Conservation (phyloP, 2,113 vertebrate genomes). For the Chloropsis hardwickii region DNA sequence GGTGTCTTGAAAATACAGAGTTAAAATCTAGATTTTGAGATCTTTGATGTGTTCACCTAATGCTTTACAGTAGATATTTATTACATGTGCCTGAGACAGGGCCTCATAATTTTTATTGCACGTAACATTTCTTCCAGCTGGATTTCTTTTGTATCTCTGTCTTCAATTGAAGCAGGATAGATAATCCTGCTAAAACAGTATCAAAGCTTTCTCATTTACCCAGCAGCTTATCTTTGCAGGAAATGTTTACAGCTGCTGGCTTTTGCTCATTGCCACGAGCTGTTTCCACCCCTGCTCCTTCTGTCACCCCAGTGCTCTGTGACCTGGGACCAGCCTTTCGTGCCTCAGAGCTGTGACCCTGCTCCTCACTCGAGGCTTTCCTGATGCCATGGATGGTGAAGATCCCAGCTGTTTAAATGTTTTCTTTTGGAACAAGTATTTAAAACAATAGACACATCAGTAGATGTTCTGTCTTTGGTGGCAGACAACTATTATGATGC, state of each 20-base stretch:
- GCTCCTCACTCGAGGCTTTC: neutral
- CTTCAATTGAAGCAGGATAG: neutral
- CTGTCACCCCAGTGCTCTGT: neutral
- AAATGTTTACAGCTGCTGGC: neutral
- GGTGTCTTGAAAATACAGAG: neutral
- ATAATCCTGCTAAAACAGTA: neutral
- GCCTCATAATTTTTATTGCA: neutral
- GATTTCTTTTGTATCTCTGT: neutral
- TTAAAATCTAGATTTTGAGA: neutral
- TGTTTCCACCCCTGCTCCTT: neutral
- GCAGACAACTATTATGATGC: neutral
- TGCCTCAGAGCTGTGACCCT: neutral
- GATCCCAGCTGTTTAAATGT: neutral
- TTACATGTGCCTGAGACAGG: neutral
- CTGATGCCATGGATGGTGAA: neutral
- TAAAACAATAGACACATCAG: neutral
- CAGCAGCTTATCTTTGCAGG: neutral
- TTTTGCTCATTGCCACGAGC: neutral
- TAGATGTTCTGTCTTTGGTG: neutral
- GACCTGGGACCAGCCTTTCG: neutral
- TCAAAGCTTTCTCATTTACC: neutral
- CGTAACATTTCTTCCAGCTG: neutral
- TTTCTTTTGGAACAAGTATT: neutral
- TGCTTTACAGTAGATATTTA: neutral
- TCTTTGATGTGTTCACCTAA: neutral